Base-by-base conservation (phyloP, 1,140 invertebrate genomes). In the Caerostris extrusa region DNA sequence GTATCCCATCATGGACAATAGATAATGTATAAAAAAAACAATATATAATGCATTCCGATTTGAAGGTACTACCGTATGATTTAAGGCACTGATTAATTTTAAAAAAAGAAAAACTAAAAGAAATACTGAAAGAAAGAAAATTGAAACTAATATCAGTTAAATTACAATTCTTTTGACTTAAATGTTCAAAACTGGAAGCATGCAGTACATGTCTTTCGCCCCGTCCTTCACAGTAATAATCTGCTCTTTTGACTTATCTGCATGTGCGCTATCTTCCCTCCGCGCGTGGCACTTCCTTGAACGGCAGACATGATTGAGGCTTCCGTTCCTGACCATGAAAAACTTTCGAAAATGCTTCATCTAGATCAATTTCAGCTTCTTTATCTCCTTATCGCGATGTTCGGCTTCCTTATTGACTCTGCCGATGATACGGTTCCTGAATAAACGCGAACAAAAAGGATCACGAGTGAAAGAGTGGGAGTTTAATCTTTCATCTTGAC, bases 321-420 rank as follows among this genome's bases (percentile, higher is more conserved):
- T 77, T 53, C 10, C 3, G 14, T 34, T 34, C 5, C 8, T 50
- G 71, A 77, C 71, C 71, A 5, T 77, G 69, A 77, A 77, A 17
- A 34, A 34, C 34, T 34, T 77, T 53, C 50, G 71, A 34, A 34
- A 34, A 34, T 53, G 19, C 71, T 77, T 77, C 71, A 77, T 12
- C 71, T 77, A 53, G 71, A 77, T 77, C 71, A 53, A 77, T 77
- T 77, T 77, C 71, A 53, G 6, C 71, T 77, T 53, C 34, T 77
- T 77, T 77, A 77, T 77, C 71, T 77, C 7, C 69, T 10, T 10
- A 77, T 77, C 69, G 19, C 50, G 71, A 5, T 50, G 53, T 5
- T 77, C 50, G 8, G 71, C 34, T 77, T 77, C 71, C 71, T 77
- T 53, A 77, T 77, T 77, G 71, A 53, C 71, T 77, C 53, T 12